phyloP scores from a whole-genome alignment of 1,140 invertebrate species.

The Pseudomyrmex concolor region DNA sequence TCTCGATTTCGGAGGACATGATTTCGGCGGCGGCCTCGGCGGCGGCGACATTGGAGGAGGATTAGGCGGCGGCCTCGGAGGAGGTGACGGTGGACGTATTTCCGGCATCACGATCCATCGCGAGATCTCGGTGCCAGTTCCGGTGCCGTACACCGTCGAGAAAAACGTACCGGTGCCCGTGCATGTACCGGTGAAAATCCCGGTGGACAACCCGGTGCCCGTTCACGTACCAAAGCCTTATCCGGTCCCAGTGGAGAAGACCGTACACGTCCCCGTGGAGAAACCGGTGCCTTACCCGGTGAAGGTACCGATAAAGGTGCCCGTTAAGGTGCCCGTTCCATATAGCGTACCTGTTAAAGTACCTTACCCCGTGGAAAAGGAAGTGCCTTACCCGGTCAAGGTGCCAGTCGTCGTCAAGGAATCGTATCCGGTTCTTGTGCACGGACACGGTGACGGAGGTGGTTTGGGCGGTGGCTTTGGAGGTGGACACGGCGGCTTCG shows the following conservation, averaged over 20 bases:
- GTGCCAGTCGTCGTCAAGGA: constrained; percentile 85
- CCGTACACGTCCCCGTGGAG: constrained; percentile 85
- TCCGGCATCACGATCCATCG: constrained; percentile 83
- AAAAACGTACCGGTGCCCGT: constrained; percentile 81
- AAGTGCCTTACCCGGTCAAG: constrained; percentile 81
- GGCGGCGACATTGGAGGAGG: constrained; percentile 66
- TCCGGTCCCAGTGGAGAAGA: constrained; percentile 86
- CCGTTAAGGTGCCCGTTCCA: constrained; percentile 82
- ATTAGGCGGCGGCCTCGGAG: constrained; percentile 58
- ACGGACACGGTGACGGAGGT: constrained; percentile 64
- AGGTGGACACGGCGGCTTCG: constrained; percentile 38
- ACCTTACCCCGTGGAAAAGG: constrained; percentile 77
- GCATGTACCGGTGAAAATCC: constrained; percentile 82
- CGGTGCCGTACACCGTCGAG: constrained; percentile 83
- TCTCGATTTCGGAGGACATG: constrained; percentile 45
- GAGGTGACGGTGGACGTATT: constrained; percentile 79
- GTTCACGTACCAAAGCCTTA: constrained; percentile 86
- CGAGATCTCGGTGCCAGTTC: constrained; percentile 84
- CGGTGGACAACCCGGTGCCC: constrained; percentile 86
- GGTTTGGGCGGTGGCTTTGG: constrained; percentile 55
- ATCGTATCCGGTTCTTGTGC: constrained; percentile 86
- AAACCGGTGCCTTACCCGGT: constrained; percentile 75
- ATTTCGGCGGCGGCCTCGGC: constrained; percentile 61
- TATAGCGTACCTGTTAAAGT: constrained; percentile 79
- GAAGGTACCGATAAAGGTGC: constrained; percentile 85